Base-by-base conservation (phyloP, 2,113 vertebrate genomes). In the Athene cunicularia region DNA sequence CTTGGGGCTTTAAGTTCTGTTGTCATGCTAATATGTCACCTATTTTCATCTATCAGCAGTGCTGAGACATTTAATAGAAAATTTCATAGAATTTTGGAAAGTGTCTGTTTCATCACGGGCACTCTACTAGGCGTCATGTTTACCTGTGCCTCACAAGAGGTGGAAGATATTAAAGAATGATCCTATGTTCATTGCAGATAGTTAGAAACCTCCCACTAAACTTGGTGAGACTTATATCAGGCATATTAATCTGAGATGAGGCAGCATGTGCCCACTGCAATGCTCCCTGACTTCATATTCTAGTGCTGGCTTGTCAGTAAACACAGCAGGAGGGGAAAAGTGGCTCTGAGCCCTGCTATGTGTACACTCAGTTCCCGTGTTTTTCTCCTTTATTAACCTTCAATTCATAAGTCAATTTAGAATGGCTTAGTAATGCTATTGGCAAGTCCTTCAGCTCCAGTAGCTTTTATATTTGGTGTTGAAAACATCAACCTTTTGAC, bases 321-420 rank as follows among this genome's bases (percentile, higher is more conserved):
- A 71, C 47, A 59, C 39, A 80, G 20, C 14, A 59, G 64, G 67
- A 85, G 17, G 14, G 22, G 37, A 67, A 50, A 93, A 88, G 41
- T 58, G n/a, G 26, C 64, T 84, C 76, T 52, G 20, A 88, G 50
- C 33, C 21, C 47, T 55, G 41, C 16, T 93, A 20, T 35, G 30
- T 23, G 47, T 23, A 32, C 3, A 3, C 28, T 74, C 27, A 27
- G 5, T 84, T 88, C 55, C 52, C 59, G 32, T 15, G 6, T 20
- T 93, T 94, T 88, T 22, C 59, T 88, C 30, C 58, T 92, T 84
- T 86, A 81, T 84, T 86, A 90, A 67, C 26, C 14, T 91, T 59
- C 39, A 80, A 32, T 81, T 84, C 76, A 56, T 63, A 84, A 81
- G 33, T 68, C 33, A 81, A 37, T 91, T 93, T 86, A 79, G 50